Percentiles rank a stretch among this genome's conserved stretches.
These are phyloP conservation scores for Sylvicola cinctus DNA, from an alignment of 2,888 invertebrate species.

Conservation along the genomic window DNA sequence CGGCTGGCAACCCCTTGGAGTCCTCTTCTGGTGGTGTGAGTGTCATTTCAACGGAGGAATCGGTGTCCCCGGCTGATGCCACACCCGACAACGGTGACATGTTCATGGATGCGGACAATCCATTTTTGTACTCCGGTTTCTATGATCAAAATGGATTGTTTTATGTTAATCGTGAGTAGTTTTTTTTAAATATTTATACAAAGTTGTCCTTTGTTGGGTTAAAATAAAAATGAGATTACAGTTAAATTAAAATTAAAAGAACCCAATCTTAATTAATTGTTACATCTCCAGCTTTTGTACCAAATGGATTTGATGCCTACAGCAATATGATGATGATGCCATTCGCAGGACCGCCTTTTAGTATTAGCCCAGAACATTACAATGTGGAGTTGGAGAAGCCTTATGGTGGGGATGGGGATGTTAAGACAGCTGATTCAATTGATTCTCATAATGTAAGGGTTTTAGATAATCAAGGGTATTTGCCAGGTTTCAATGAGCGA, in stretches of 20 bases:
- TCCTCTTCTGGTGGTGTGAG: slow-evolving; percentile 10
- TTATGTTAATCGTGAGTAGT: slow-evolving; percentile 27
- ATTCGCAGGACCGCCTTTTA: slow-evolving; percentile 10
- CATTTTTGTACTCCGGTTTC: slow-evolving; percentile 17
- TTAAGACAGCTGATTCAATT: slow-evolving; percentile 4
- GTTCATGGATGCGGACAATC: slow-evolving; percentile 8
- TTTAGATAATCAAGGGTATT: no score
- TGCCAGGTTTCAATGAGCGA: no score
- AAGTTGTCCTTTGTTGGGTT: neutral
- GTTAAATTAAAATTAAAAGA: no score
- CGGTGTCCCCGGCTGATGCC: slow-evolving; percentile 9
- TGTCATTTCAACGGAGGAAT: slow-evolving; percentile 10
- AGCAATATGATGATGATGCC: slow-evolving; percentile 11
- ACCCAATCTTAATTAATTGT: no score
- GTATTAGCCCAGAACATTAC: slow-evolving; percentile 7
- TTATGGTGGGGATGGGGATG: neutral
- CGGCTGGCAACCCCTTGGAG: neutral
- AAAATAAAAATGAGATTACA: no score
- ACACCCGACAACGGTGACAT: slow-evolving; percentile 5
- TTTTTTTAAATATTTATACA: neutral
- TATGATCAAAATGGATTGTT: slow-evolving; percentile 29
- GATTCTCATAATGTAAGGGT: neutral
- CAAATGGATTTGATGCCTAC: slow-evolving; percentile 10
- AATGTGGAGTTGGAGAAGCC: neutral
- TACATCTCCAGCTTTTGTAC: slow-evolving; percentile 7